A percentile compares a stretch with the other conserved stretches of the same genome.
phyloP scores from a whole-genome alignment of 1,140 invertebrate species.

The Drosophila rufa region DNA sequence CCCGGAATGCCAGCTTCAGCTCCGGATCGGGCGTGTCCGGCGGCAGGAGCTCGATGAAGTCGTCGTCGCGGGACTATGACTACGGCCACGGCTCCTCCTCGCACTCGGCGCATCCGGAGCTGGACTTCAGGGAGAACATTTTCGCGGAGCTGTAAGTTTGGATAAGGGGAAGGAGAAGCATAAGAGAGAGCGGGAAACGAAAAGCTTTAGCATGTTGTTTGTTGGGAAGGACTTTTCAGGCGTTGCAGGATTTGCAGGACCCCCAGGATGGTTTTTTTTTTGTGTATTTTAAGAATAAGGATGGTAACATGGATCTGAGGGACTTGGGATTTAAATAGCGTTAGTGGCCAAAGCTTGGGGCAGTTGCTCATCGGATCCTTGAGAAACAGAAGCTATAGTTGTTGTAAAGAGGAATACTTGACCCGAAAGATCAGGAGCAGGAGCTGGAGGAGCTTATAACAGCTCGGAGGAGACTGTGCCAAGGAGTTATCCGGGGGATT shows the following conservation, averaged over 20 bases:
- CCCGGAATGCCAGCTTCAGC: conserved; percentile 69
- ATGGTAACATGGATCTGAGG: neutral
- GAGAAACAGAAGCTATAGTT: conserved; percentile 17
- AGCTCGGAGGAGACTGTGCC: conserved; percentile 23
- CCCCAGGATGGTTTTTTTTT: conserved; percentile 9
- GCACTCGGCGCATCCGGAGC: conserved; percentile 79
- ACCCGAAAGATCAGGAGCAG: conserved; percentile 3
- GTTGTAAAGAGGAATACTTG: conserved; percentile 14
- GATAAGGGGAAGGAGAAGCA: neutral
- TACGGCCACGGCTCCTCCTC: conserved; percentile 72
- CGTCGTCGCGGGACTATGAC: conserved; percentile 75
- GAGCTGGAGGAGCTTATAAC: neutral
- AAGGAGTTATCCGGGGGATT: conserved; percentile 4
- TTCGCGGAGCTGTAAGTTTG: conserved; percentile 77
- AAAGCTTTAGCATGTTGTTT: conserved; percentile 55
- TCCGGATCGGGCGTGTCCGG: conserved; percentile 77
- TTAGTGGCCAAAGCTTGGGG: neutral
- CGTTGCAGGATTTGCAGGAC: conserved; percentile 8
- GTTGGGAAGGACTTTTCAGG: conserved; percentile 8
- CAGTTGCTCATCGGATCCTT: conserved; percentile 19
- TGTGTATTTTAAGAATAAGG: neutral
- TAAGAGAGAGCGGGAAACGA: conserved; percentile 26
- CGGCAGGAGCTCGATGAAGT: conserved; percentile 78
- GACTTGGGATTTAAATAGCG: neutral
- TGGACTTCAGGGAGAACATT: conserved; percentile 84